Evolutionary conservation across 2,888 invertebrate species (phyloP).

Genomic region (Apamea crenata): DNA sequence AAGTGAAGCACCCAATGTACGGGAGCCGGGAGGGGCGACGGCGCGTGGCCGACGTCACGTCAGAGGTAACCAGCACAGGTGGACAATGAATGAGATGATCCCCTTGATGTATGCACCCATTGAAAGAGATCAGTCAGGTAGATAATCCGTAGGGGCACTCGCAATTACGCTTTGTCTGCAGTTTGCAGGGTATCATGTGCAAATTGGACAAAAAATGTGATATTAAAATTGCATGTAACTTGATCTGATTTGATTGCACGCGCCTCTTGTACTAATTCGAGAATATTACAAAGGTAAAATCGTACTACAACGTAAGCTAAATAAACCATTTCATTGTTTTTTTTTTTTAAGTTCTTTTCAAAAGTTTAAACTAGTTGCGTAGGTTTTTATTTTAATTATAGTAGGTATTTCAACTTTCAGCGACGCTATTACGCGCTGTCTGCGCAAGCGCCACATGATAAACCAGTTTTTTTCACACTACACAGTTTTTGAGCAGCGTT

Average conservation of each 20-base stretch:
- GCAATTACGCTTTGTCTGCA: constrained; percentile 80
- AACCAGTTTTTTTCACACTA: neutral
- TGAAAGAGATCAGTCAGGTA: constrained; percentile 84
- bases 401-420: neutral
- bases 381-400: neutral
- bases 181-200: constrained; percentile 67
- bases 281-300: constrained; percentile 6
- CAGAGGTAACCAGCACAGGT: constrained; percentile 81
- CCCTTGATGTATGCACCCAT: constrained; percentile 74
- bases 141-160: constrained; percentile 85
- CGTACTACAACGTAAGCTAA: neutral
- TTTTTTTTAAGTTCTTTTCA: neutral
- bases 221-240: constrained; percentile 50
- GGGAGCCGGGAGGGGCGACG: constrained; percentile 38
- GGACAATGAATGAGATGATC: constrained; percentile 67
- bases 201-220: constrained; percentile 47
- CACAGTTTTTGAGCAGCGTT: neutral
- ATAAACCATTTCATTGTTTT: neutral
- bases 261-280: constrained; percentile 15
- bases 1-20: constrained; percentile 65
- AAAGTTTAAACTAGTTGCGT: neutral
- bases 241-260: constrained; percentile 35
- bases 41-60: constrained; percentile 79
- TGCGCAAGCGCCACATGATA: constrained; percentile 13
- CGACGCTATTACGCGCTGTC: neutral